Evolutionary conservation across 1,140 invertebrate genomes (phyloP).

Genomic region (Lepidurus apus): DNA sequence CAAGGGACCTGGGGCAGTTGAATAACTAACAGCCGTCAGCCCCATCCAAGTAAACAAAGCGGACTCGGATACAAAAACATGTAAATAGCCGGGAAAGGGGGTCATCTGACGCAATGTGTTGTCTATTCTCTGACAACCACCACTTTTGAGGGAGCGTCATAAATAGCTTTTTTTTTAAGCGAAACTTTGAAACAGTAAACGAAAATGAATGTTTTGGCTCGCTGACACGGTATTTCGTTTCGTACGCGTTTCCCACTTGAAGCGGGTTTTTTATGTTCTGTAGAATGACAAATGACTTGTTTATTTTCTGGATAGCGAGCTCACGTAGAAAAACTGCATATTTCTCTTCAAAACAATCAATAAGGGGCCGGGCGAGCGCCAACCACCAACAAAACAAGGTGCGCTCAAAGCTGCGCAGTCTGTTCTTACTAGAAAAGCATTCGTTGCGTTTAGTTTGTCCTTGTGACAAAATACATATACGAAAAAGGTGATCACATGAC

Average conservation of each 20-base stretch:
- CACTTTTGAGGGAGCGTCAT: background rate
- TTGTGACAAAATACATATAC: no score
- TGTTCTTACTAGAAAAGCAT: no score
- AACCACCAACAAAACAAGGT: background rate
- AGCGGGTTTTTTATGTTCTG: background rate
- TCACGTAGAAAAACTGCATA: background rate
- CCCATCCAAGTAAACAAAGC: slow-evolving; percentile 14
- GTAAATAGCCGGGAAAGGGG: background rate
- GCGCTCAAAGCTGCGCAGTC: background rate
- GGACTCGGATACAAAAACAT: background rate
- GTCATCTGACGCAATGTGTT: background rate
- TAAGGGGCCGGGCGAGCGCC: background rate
- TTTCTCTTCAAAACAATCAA: background rate
- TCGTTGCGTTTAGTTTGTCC: no score
- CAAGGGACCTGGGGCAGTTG: background rate
- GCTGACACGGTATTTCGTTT: background rate
- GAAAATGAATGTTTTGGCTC: background rate
- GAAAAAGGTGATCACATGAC: no score
- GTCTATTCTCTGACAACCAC: background rate
- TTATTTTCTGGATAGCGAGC: background rate
- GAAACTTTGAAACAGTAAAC: no score
- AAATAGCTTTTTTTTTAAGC: no score
- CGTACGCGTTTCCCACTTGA: background rate
- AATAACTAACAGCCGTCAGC: background rate
- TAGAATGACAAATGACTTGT: slow-evolving; percentile 7